Base-by-base conservation (phyloP, 2,113 vertebrate species). In the Camelus bactrianus region DNA sequence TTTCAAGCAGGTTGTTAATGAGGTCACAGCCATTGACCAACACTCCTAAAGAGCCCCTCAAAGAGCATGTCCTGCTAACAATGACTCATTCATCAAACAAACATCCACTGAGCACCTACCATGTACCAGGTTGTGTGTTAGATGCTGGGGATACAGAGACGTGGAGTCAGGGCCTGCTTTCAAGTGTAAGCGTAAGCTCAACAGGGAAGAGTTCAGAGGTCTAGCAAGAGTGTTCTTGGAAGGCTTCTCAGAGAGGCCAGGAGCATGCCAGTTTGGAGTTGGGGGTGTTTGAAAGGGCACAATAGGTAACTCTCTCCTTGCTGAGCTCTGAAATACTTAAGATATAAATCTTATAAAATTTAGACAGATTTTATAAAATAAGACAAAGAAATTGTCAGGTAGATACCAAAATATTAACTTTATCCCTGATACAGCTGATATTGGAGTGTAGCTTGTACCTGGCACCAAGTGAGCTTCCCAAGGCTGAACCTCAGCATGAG, bases 1-100 rank as follows among this genome's bases (percentile, higher is more conserved):
- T 81, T 96, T 91, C 77, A 82, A 89, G 73, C 48, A 89, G 67
- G 30, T 87, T 94, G 56, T 20, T 96, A 83, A 87, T 87, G 64
- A 96, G 60, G 48, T 54, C 76, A 79, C 6, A 75, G 54, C 30
- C 54, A 82, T 89, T 96, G 73, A 72, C 48, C 50, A 86, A 90
- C 72, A 35, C 24, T 93, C 54, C 28, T 80, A 28, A 75, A 83
- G 96, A 64, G 26, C 32, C 62, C 50, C 38, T 95, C 84, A 46
- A 80, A 73, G 48, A 89, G 50, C 46, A 32, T 24, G 54, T 89
- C 73, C 60, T 95, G 52, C 79, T 75, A 79, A 56, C 52, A 82
- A 30, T 46, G 67, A 72, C 42, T 89, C 62, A 67, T 83, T 92
- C 64, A 77, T 88, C 85, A 93, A 77, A 32, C 54, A 88, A 65